Conservation (phyloP, 2,888 invertebrate species). For the Ecdyonurus torrentis region DNA sequence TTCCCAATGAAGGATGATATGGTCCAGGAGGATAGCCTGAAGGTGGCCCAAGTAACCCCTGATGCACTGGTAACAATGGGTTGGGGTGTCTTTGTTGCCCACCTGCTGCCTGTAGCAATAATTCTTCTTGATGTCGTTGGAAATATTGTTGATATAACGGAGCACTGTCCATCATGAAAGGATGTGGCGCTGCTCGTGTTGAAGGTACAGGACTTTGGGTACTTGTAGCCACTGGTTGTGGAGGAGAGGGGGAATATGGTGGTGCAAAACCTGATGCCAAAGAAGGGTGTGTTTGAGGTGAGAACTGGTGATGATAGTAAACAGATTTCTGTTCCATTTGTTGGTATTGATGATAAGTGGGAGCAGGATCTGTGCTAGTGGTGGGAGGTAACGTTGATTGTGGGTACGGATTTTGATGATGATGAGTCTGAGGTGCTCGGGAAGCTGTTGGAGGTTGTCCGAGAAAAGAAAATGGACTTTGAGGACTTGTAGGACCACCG, state of each 20-base stretch:
- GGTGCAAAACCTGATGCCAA: slow-evolving; percentile 35
- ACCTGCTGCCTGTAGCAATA: slow-evolving; percentile 17
- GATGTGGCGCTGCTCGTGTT: slow-evolving; percentile 31
- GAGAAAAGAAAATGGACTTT: not conserved
- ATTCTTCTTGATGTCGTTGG: slow-evolving; percentile 41
- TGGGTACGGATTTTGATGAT: not conserved
- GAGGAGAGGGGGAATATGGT: slow-evolving; percentile 39
- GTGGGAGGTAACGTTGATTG: not conserved
- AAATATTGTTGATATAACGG: slow-evolving; percentile 56
- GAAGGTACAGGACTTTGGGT: slow-evolving; percentile 35
- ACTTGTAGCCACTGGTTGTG: slow-evolving; percentile 26
- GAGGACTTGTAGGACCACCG: not conserved
- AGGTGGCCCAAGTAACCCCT: slow-evolving; percentile 32
- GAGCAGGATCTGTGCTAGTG: not conserved
- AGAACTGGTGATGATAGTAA: not conserved
- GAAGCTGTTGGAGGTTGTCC: not conserved
- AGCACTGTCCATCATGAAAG: slow-evolving; percentile 10
- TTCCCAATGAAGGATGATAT: slow-evolving; percentile 41
- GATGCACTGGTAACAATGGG: slow-evolving; percentile 27
- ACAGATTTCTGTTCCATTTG: not conserved
- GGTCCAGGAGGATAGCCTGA: slow-evolving; percentile 34
- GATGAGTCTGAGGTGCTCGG: not conserved
- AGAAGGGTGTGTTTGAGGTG: not conserved
- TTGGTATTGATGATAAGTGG: not conserved
- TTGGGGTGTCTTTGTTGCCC: not conserved